Evolutionary conservation across 2,888 invertebrate species (phyloP), one percentile per base, ranked within the genome.

Genomic region (Eucriotettix oculatus): DNA sequence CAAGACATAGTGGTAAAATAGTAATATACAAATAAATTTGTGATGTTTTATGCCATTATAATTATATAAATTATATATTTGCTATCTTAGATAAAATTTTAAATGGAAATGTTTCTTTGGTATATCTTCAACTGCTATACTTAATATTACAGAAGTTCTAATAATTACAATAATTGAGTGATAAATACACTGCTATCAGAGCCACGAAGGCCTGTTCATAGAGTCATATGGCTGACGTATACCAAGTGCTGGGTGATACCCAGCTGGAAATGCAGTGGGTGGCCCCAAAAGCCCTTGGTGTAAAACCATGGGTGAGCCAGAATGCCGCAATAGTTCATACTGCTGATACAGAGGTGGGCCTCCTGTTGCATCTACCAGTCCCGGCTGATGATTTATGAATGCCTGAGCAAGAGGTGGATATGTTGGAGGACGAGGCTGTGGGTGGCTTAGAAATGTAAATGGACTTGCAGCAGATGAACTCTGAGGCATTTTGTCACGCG

Each of bases 141-240:
- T 29, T 29, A 29, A 29, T 29, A 29, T 29, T 29, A 29, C 29
- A 29, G 29, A 29, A 29, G 29, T 29, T 29, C 29, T 29, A 29
- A 29, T 29, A 29, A 29, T 29, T 29, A 29, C 29, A 29, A 29
- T 29, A 5, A 29, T 29, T 29, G 29, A 29, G 29, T 29, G 29
- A 29, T 29, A 5, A 29, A 29, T 29, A 29, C 29, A 29, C 48
- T 48, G 48, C 48, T 57, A 60, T 63, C 63, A 63, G 44, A 63
- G 82, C 86, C 86, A 86, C 59, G 85, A 78, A 61, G 84, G 83
- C 67, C 82, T 71, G 66, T 81, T 84, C 67, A 86, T 82, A 58
- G 81, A 71, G 69, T 86, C 86, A 68, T 84, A 86, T n/a, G 84
- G 83, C 71, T 85, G 86, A 48, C 86, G 77, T 70, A 84, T 85